Evolutionary conservation across 2,888 invertebrate genomes (phyloP).

Genomic region (Biston stratarius): DNA sequence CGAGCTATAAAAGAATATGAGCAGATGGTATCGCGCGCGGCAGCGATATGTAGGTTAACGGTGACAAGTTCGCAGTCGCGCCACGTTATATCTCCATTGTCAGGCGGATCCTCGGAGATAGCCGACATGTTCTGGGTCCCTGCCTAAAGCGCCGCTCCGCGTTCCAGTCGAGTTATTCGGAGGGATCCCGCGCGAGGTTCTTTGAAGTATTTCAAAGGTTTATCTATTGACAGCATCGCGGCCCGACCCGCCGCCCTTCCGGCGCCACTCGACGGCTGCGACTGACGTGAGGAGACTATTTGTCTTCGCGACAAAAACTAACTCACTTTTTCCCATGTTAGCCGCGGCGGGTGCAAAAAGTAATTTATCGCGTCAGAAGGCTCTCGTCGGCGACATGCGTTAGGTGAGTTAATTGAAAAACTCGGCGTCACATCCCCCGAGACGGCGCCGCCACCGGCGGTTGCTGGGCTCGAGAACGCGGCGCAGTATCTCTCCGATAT

Average conservation of each 20-base stretch:
- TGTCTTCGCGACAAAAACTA: slow-evolving; percentile 59
- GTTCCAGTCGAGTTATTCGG: slow-evolving; percentile 24
- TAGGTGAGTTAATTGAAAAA: slow-evolving; percentile 51
- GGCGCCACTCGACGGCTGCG: slow-evolving; percentile 47
- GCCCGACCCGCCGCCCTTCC: slow-evolving; percentile 23
- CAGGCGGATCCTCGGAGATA: slow-evolving; percentile 20
- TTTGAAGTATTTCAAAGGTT: slow-evolving; percentile 29
- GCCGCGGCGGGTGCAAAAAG: slow-evolving; percentile 50
- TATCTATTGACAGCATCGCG: slow-evolving; percentile 31
- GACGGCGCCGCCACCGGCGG: neutral
- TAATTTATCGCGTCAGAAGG: slow-evolving; percentile 43
- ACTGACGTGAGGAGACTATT: slow-evolving; percentile 56
- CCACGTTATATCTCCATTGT: slow-evolving; percentile 34
- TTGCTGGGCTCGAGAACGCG: neutral
- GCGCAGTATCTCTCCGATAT: neutral
- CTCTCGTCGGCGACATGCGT: neutral
- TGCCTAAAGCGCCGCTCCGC: slow-evolving; percentile 18
- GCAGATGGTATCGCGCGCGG: slow-evolving; percentile 36
- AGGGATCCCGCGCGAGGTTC: slow-evolving; percentile 16
- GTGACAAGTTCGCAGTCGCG: slow-evolving; percentile 41
- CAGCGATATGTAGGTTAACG: slow-evolving; percentile 44
- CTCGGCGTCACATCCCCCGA: slow-evolving; percentile 36
- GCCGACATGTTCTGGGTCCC: slow-evolving; percentile 22
- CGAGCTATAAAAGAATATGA: slow-evolving; percentile 40
- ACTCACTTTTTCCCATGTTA: slow-evolving; percentile 51